Evolutionary conservation across 2,888 invertebrate species (phyloP).

Genomic region (Catocala nupta): DNA sequence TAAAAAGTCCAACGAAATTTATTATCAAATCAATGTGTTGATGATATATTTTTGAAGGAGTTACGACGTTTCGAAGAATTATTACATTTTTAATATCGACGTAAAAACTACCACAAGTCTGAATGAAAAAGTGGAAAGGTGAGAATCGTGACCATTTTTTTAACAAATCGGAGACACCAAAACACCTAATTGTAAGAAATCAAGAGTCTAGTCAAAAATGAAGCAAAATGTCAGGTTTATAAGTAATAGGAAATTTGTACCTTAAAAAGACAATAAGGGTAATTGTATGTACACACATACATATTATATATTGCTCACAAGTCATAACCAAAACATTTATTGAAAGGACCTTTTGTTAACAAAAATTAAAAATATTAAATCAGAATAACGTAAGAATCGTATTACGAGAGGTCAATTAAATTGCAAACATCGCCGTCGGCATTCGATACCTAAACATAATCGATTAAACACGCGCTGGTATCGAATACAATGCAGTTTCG

Average conservation of each 20-base stretch:
- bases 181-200: too few species aligned
- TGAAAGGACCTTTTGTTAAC: constrained; percentile 24
- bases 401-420: constrained; percentile 57
- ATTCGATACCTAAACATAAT: constrained; percentile 82
- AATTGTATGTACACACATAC: too few species aligned
- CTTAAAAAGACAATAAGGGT: too few species aligned
- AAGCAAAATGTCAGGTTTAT: too few species aligned
- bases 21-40: too few species aligned
- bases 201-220: too few species aligned
- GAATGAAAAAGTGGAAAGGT: background rate
- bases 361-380: constrained; percentile 38
- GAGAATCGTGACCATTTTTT: too few species aligned
- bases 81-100: background rate
- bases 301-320: background rate
- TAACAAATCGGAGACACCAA: too few species aligned
- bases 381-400: constrained; percentile 37
- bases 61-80: too few species aligned
- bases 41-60: too few species aligned
- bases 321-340: background rate
- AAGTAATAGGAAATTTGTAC: too few species aligned
- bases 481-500: constrained; percentile 70
- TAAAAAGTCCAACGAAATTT: constrained; percentile 34
- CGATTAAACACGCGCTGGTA: constrained; percentile 80
- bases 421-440: constrained; percentile 62
- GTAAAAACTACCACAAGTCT: background rate